Percentiles rank a stretch among this genome's conserved stretches.
These are phyloP conservation scores for Simalia tracyae DNA, from an alignment of 2,797 vertebrate species.

Conservation along the genomic window DNA sequence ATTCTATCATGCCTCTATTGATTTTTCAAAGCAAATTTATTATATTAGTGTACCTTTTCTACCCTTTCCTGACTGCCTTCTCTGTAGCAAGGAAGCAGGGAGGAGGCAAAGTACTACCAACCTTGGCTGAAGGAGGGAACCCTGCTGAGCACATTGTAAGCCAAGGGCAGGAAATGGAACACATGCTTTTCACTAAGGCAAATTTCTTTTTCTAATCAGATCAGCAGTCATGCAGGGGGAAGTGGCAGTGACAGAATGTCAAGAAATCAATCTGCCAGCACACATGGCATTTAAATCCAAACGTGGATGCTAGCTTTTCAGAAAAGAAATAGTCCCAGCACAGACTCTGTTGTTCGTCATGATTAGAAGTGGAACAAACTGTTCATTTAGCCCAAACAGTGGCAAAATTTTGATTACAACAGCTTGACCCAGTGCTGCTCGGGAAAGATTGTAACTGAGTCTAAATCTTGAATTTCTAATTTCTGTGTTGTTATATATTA, in stretches of 20 bases:
- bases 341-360: conserved; percentile 49
- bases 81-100: neutral
- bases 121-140: conserved; percentile 47
- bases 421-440: conserved; percentile 42
- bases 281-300: conserved; percentile 44
- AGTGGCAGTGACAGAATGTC: conserved; percentile 66
- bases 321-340: conserved; percentile 48
- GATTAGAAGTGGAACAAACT: conserved; percentile 56
- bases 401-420: conserved; percentile 5
- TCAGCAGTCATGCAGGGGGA: conserved; percentile 64
- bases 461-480: conserved; percentile 38
- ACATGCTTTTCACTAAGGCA: conserved; percentile 65
- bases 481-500: conserved; percentile 19
- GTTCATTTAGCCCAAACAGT: conserved; percentile 52
- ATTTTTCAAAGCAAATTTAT: conserved; percentile 46
- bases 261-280: conserved; percentile 59
- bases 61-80: neutral
- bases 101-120: conserved; percentile 39
- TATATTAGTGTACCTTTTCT: conserved; percentile 37
- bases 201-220: conserved; percentile 63
- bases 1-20: conserved; percentile 49
- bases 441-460: conserved; percentile 49
- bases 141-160: conserved; percentile 49
- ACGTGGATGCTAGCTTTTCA: conserved; percentile 47
- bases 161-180: conserved; percentile 71